Conservation (phyloP, 2,113 vertebrate species). For the Xiphias gladius region DNA sequence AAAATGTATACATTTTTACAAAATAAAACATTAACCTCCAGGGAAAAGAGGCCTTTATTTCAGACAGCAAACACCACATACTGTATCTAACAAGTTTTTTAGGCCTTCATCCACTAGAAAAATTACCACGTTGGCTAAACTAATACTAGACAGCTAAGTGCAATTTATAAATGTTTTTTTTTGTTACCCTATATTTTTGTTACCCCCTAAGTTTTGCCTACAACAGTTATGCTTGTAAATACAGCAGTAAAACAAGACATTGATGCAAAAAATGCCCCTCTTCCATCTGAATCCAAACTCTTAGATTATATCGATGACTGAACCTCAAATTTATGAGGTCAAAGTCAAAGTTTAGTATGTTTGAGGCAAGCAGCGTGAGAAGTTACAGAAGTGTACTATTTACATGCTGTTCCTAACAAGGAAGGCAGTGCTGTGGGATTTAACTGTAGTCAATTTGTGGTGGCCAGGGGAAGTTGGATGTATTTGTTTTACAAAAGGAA, state of each 20-base stretch:
- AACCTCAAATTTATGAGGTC: not conserved
- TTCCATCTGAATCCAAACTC: not conserved
- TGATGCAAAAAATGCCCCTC: not conserved
- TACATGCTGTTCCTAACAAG: not conserved
- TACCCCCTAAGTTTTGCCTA: not conserved
- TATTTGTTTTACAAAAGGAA: slow-evolving; percentile 66
- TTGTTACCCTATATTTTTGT: too few species aligned
- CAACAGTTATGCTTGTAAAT: not conserved
- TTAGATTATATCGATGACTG: not conserved
- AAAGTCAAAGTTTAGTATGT: not conserved
- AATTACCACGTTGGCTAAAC: not conserved
- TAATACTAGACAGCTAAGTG: not conserved
- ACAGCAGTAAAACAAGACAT: not conserved
- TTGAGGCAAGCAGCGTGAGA: not conserved
- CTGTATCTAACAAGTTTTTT: not conserved
- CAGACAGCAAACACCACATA: not conserved
- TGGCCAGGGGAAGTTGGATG: slow-evolving; percentile 28
- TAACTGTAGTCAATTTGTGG: slow-evolving; percentile 47
- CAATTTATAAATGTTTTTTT: not conserved
- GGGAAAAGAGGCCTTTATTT: not conserved
- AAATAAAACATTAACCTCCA: not conserved
- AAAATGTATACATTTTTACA: not conserved
- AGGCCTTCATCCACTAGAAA: not conserved
- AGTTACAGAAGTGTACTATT: not conserved
- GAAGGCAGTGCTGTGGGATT: slow-evolving; percentile 9